These are phyloP conservation scores for Homarus gammarus DNA, from an alignment of 2,888 invertebrate species.

Conservation along the genomic window DNA sequence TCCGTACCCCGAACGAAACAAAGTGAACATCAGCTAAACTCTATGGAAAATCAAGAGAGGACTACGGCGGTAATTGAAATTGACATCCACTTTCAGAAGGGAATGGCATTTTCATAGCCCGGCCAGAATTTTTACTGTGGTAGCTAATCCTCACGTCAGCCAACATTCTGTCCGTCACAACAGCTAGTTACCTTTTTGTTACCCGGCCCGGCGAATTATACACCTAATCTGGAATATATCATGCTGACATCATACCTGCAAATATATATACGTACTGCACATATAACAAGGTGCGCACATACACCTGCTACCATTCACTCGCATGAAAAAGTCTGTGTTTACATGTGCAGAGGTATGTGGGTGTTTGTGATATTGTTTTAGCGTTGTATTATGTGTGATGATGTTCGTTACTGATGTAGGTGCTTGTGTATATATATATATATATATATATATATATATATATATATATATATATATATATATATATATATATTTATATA, in stretches of 20 bases:
- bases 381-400: too few species aligned
- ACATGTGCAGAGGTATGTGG: too few species aligned
- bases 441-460: conserved; percentile 16
- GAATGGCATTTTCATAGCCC: conserved; percentile 69
- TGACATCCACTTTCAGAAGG: conserved; percentile 65
- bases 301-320: too few species aligned
- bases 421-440: neutral
- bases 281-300: too few species aligned
- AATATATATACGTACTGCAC: neutral
- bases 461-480: conserved; percentile 2
- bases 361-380: too few species aligned
- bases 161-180: conserved; percentile 50
- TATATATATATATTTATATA: neutral
- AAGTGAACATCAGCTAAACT: conserved; percentile 35
- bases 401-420: too few species aligned
- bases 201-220: neutral
- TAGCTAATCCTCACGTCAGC: conserved; percentile 59
- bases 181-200: conserved; percentile 26
- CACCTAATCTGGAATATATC: neutral
- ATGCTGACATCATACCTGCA: neutral
- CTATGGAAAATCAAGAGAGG: conserved; percentile 57
- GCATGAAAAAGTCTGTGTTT: too few species aligned
- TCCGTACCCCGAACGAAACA: conserved; percentile 10
- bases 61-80: conserved; percentile 62
- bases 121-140: conserved; percentile 51